Base-by-base conservation (phyloP, 2,797 vertebrate species). In the Gallinago solitaria region DNA sequence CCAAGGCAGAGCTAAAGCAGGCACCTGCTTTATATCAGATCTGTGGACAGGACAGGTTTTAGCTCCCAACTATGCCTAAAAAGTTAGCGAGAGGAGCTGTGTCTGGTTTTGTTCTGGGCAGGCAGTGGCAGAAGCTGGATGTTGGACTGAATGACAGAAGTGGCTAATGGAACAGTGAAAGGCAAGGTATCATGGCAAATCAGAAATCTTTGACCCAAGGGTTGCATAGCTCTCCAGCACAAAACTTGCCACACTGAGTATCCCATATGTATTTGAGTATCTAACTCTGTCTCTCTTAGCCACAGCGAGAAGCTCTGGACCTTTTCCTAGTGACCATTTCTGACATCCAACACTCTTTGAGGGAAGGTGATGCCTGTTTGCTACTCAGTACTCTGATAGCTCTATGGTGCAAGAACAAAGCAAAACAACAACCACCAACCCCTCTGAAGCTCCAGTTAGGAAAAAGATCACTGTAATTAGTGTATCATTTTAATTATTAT, bases 111-210 rank as follows among this genome's bases (percentile, higher is more conserved):
- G 9, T 18, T 71, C 61, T 16, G 8, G 37, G 41, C 69, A 68
- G 65, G 64, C 81, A 63, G 47, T 51, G 81, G 17, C 60, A 74
- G 64, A 35, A 47, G 9, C 0, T 51, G 24, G 47, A 21, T 21
- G 5, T 23, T 68, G 56, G 33, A 45, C 24, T 41, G 54, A 89
- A 18, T 16, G 25, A 8, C 19, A 12, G 23, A 61, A 21, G 54
- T 1, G 0, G 11, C 28, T 4, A 1, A 35, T 9, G 9, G 30
- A 67, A 4, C 3, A 1, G 16, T 51, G 47, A 80, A 24, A 39
- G 15, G 27, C 28, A 39, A 47, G 39, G 35, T 1, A 2, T 10
- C 51, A 48, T 6, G 4, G 21, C 39, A 41, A 11, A 48, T 68
- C 53, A 70, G 71, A 85, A 85, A 37, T 77, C 17, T 69, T 75